Evolutionary conservation across 2,888 invertebrate genomes (phyloP), one percentile per base, ranked within the genome.

Genomic region (Anagyrus pseudococci): DNA sequence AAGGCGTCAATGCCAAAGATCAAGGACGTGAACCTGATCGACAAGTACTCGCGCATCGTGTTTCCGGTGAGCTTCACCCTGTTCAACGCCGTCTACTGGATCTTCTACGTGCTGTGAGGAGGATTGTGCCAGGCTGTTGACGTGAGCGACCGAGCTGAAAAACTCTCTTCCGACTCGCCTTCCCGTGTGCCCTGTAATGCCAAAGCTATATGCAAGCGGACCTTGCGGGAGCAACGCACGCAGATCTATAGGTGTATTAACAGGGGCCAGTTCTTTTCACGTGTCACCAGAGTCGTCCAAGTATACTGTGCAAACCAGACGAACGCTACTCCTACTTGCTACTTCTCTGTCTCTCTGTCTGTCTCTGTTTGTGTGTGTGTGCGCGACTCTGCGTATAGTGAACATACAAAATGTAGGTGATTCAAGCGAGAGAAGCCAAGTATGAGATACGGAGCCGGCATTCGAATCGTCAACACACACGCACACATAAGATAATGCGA

Each of bases 21-120:
- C 71, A 92, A 96, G 74, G 97, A 98, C 82, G 97, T 98, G 66
- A 98, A 98, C 82, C 90, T 97, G 71, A 98, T 98, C 76, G 98
- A 98, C 83, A 97, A 97, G 75, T 97, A 97, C 82, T 97, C 97
- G 37, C 87, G 98, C 72, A 90, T 98, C 75, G 87, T 97, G 68
- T 98, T 98, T 81, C 98, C 98, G 0, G 91, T 98, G 68, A 91
- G 96, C 72, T 98, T 98, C 82, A 87, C 97, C 76, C 84, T 96
- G 70, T 98, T 98, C 84, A 98, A 98, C 81, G 89, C 92, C 43
- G 89, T 93, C 72, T 98, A 98, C 82, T 98, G 97, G 97, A 88
- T 92, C 73, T 97, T 96, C 83, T 96, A 96, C 80, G 88, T 93
- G 74, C 84, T 91, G 53, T 79, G 71, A 76, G 59, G 37, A 43